A percentile compares a stretch with the other conserved stretches of the same genome.
Evolutionary conservation across 2,888 invertebrate genomes (phyloP).

Genomic region (Laspeyria flexula): DNA sequence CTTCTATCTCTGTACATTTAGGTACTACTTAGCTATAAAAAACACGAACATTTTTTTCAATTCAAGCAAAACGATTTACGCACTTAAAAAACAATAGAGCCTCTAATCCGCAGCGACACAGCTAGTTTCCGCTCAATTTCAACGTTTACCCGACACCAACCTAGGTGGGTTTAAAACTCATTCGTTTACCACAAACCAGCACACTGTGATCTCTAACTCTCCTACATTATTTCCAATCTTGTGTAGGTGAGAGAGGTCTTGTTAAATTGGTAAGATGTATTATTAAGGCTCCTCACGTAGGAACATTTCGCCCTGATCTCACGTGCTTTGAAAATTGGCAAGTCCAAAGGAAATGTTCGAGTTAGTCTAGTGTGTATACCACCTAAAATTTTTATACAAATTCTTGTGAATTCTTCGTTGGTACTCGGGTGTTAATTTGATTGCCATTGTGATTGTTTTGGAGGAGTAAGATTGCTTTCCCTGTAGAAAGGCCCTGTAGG

Average conservation of each 20-base stretch:
- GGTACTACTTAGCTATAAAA: not conserved
- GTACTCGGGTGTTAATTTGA: constrained; percentile 10
- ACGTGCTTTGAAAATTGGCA: constrained; percentile 67
- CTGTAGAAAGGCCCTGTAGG: not conserved
- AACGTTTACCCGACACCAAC: constrained; percentile 58
- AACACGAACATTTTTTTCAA: constrained; percentile 12
- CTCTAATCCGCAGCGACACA: constrained; percentile 49
- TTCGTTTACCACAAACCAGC: constrained; percentile 47
- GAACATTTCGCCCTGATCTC: constrained; percentile 58
- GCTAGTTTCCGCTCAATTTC: constrained; percentile 64
- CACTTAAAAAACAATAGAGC: constrained; percentile 52
- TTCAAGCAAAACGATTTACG: constrained; percentile 24
- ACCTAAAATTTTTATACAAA: constrained; percentile 39
- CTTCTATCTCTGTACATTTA: not conserved
- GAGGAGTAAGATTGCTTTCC: not conserved
- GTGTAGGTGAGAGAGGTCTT: constrained; percentile 19
- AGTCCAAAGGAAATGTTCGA: constrained; percentile 57
- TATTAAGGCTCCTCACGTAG: constrained; percentile 61
- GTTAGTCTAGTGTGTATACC: constrained; percentile 42
- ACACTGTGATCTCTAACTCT: not conserved
- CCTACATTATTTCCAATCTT: not conserved
- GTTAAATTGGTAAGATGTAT: constrained; percentile 41
- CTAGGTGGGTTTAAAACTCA: constrained; percentile 61
- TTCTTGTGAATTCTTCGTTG: constrained; percentile 15
- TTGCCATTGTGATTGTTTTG: constrained; percentile 19